A percentile compares a stretch with the other conserved stretches of the same genome.
phyloP scores from a whole-genome alignment of 1,140 invertebrate species.

The Papilio polyxenes region DNA sequence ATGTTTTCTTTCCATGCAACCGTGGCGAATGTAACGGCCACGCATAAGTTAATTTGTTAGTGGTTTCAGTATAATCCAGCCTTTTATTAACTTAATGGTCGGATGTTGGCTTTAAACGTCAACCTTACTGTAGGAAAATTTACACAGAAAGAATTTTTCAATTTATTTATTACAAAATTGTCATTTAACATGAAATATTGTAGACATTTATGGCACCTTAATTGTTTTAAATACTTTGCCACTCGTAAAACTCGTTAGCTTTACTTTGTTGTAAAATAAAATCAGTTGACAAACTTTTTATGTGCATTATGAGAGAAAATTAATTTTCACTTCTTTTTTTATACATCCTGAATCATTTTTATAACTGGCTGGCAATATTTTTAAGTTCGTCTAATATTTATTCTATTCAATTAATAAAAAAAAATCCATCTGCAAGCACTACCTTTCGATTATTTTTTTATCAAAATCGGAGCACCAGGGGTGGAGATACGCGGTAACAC shows the following conservation, averaged over 20 bases:
- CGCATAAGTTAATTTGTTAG: constrained; percentile 27
- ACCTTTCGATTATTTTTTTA: too few relatives aligned
- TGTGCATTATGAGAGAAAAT: background rate
- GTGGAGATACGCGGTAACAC: too few relatives aligned
- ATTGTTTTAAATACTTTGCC: constrained; percentile 5
- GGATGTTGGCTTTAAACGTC: constrained; percentile 27
- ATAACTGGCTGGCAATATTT: too few relatives aligned
- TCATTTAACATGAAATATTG: constrained; percentile 6
- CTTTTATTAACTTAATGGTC: constrained; percentile 36
- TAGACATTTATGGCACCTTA: background rate
- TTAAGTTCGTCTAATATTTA: too few relatives aligned
- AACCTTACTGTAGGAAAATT: constrained; percentile 3
- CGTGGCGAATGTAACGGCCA: background rate
- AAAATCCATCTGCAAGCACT: too few relatives aligned
- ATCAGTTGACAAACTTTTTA: background rate
- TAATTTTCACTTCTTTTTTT: background rate
- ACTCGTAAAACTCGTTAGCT: constrained; percentile 21
- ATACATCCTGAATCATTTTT: background rate
- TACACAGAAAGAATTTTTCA: constrained; percentile 14
- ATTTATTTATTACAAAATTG: constrained; percentile 28
- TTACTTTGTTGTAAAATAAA: background rate
- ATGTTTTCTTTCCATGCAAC: constrained; percentile 8
- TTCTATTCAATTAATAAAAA: too few relatives aligned
- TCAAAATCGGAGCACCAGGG: too few relatives aligned
- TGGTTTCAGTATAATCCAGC: constrained; percentile 16